phyloP scores from a whole-genome alignment of 2,888 invertebrate genomes.

The Sericinus montela region DNA sequence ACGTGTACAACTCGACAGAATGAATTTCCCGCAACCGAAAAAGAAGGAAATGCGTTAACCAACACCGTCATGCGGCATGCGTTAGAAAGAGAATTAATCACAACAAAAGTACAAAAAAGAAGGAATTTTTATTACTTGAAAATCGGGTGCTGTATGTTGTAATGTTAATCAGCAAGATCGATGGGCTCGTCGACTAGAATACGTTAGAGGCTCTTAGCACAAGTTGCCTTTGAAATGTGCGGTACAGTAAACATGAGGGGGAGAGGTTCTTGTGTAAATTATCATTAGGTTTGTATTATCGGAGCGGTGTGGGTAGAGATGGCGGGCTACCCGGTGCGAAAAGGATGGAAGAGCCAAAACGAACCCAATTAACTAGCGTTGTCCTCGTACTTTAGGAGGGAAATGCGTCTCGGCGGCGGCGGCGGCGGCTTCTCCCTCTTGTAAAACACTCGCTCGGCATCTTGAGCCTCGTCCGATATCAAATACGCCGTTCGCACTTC shows the following conservation, averaged over 20 bases:
- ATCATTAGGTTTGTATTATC: slow-evolving; percentile 2
- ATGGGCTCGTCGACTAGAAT: slow-evolving; percentile 9
- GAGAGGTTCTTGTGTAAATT: slow-evolving; percentile 5
- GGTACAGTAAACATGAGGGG: slow-evolving; percentile 14
- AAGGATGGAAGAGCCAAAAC: slow-evolving; percentile 35
- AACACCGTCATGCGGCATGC: slow-evolving; percentile 48
- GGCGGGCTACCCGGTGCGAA: slow-evolving; percentile 31
- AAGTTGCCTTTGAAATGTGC: slow-evolving; percentile 13
- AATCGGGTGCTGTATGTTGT: not conserved
- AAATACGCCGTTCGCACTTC: slow-evolving; percentile 57
- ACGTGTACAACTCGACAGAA: slow-evolving; percentile 18
- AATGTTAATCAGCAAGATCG: slow-evolving; percentile 1
- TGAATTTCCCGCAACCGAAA: slow-evolving; percentile 18
- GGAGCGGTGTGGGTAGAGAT: slow-evolving; percentile 20
- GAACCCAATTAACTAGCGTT: slow-evolving; percentile 47
- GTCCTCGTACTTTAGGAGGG: slow-evolving; percentile 59
- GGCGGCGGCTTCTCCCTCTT: slow-evolving; percentile 48
- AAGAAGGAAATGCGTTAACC: slow-evolving; percentile 26
- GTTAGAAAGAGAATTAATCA: slow-evolving; percentile 23
- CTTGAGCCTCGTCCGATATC: slow-evolving; percentile 34
- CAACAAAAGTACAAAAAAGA: slow-evolving; percentile 20
- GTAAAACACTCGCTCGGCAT: slow-evolving; percentile 34
- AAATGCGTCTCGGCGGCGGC: slow-evolving; percentile 61
- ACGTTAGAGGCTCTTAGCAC: slow-evolving; percentile 12
- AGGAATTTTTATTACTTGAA: slow-evolving; percentile 18